Evolutionary conservation across 1,140 invertebrate species (phyloP), one percentile per base, ranked within the genome.

Genomic region (Caenorhabditis tropicalis): DNA sequence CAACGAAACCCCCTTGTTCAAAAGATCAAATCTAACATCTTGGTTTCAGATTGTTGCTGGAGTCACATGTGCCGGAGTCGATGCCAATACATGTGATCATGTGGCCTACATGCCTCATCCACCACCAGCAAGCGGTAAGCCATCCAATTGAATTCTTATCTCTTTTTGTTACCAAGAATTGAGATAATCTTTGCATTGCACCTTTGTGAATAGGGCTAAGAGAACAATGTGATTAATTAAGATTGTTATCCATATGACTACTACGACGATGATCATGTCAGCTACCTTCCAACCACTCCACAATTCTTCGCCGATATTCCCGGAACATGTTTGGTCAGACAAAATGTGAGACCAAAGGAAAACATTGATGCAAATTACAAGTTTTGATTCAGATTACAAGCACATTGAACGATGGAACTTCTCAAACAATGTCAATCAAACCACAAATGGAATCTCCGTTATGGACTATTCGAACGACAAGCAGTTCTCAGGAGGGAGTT

Each of bases 81-180:
- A 70, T 70, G 24, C 15, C 10, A 60, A 29, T 36, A 19, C 29
- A 21, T 82, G 82, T 27, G 82, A 82, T 51, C 82, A 82, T 51
- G 60, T 49, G 60, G 82, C 60, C 4, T 82, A 65, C 19, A 82
- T 82, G 82, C 82, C 82, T 43, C 56, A 70, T 65, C 82, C 82
- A 19, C 46, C 60, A 48, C 58, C 82, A 29, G n/a, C 31, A 3
- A 46, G 46, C 21, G 82, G 82, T 82, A 74, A 70, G 60, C 27
- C 39, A 24, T 48, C 15, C 58, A 70, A 19, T 36, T 24, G 7
- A 10, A 24, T 16, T 31, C 19, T 29, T 15, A 15, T 27, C 24
- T 65, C 58, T 65, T 65, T 12, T 65, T 82, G 33, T 29, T 33
- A n/a, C 19, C 58, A 36, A 29, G 21, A 56, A 56, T 29, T 29